Percentiles rank a stretch among this genome's conserved stretches.
These are phyloP conservation scores for Miichthys miiuy DNA, from an alignment of 2,797 vertebrate genomes.

Conservation along the genomic window DNA sequence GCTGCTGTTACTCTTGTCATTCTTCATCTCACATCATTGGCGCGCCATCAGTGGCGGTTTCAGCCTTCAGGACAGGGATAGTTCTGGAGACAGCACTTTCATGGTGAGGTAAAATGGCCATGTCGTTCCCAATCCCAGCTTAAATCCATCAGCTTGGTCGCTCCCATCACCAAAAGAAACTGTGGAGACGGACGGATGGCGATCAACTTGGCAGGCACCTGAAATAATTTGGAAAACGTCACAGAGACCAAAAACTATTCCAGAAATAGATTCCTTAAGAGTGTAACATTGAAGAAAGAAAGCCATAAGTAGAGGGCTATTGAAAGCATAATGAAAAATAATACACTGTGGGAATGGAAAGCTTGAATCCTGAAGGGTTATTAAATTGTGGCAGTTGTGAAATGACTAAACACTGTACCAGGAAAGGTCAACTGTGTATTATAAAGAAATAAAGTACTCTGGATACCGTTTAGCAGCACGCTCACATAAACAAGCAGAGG, in stretches of 20 bases:
- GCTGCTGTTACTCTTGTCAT: conserved; percentile 37
- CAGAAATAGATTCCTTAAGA: conserved; percentile 55
- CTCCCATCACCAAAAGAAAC: conserved; percentile 49
- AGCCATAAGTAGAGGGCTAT: conserved; percentile 30
- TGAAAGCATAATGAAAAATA: conserved; percentile 64
- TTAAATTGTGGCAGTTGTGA: conserved; percentile 53
- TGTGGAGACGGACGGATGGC: conserved; percentile 40
- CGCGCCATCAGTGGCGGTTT: conserved; percentile 47
- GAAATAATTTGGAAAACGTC: conserved; percentile 66
- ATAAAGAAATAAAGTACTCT: conserved; percentile 16
- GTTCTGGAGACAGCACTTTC: conserved; percentile 62
- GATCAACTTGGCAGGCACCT: conserved; percentile 63
- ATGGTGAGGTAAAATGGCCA: conserved; percentile 61
- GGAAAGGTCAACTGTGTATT: conserved; percentile 49
- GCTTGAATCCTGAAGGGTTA: conserved; percentile 45
- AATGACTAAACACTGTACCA: conserved; percentile 47
- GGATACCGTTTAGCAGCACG: conserved; percentile 5
- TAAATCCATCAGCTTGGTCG: conserved; percentile 68
- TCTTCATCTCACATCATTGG: conserved; percentile 46
- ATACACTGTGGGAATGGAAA: conserved; percentile 62
- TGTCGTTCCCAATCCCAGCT: conserved; percentile 66
- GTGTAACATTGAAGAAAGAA: conserved; percentile 37
- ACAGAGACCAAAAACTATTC: conserved; percentile 36
- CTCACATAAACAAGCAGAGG: conserved; percentile 22
- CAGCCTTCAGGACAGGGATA: conserved; percentile 48